These are phyloP conservation scores for Drosophila ironensis DNA, from an alignment of 1,140 invertebrate species.

Conservation along the genomic window DNA sequence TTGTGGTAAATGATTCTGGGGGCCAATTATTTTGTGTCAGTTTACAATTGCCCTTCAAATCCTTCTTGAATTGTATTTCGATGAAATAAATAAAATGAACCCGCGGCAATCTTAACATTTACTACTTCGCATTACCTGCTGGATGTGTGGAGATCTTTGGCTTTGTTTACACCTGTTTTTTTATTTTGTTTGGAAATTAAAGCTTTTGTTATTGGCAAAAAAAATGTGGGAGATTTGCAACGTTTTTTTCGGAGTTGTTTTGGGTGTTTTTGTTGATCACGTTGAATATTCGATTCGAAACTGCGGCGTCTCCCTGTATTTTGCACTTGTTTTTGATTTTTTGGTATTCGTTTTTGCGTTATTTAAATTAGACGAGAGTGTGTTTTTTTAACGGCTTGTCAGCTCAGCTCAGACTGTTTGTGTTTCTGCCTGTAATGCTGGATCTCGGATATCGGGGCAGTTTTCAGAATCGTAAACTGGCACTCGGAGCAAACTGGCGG, in stretches of 20 bases:
- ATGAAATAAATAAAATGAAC: no score
- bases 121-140: constrained; percentile 18
- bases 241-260: neutral
- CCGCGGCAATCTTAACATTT: no score
- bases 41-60: no score
- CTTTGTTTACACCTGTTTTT: constrained; percentile 2
- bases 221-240: neutral
- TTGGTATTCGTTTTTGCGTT: neutral
- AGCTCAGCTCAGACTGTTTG: constrained; percentile 54
- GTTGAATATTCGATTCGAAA: neutral
- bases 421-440: constrained; percentile 45
- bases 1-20: no score
- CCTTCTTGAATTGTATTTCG: no score
- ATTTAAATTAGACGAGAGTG: neutral
- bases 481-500: constrained; percentile 37
- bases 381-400: constrained; percentile 27
- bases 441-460: constrained; percentile 27
- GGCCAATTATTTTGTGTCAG: no score
- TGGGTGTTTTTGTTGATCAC: neutral
- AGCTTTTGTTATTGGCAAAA: neutral
- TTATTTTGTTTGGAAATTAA: constrained; percentile 23
- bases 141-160: constrained; percentile 1
- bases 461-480: constrained; percentile 15
- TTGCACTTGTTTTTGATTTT: constrained; percentile 7
- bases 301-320: neutral